These are phyloP conservation scores for Nomada lathburiana DNA, from an alignment of 2,888 invertebrate genomes.

Conservation along the genomic window DNA sequence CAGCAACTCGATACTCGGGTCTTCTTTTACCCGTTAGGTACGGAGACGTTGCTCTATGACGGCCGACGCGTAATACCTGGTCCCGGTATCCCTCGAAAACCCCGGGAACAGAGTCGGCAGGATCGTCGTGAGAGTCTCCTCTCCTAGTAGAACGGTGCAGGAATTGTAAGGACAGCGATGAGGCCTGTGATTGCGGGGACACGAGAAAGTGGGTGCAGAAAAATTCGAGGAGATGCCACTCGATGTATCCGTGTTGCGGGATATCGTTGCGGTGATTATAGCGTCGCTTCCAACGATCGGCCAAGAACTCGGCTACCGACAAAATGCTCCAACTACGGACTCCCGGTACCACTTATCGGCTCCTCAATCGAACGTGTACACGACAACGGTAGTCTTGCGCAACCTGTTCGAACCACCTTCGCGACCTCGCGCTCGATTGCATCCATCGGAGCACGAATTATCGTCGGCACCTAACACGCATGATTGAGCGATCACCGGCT, in stretches of 20 bases:
- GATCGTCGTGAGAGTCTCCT: slow-evolving; percentile 19
- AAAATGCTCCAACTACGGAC: slow-evolving; percentile 57
- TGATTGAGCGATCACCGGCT: slow-evolving; percentile 72
- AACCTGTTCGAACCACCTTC: slow-evolving; percentile 70
- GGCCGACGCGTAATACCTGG: slow-evolving; percentile 22
- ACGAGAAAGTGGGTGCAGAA: neutral
- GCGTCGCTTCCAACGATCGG: slow-evolving; percentile 25
- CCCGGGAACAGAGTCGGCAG: neutral
- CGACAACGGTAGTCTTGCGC: slow-evolving; percentile 72
- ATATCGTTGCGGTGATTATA: slow-evolving; percentile 61
- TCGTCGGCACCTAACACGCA: slow-evolving; percentile 71
- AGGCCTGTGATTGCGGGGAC: slow-evolving; percentile 37
- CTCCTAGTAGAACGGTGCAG: too few species aligned
- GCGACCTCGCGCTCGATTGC: slow-evolving; percentile 73
- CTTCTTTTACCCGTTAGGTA: slow-evolving; percentile 25
- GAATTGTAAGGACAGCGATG: neutral
- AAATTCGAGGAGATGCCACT: slow-evolving; percentile 8
- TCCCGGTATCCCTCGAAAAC: slow-evolving; percentile 4
- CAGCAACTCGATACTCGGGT: slow-evolving; percentile 41
- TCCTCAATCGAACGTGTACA: slow-evolving; percentile 63
- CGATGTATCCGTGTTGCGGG: slow-evolving; percentile 53
- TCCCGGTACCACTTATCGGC: slow-evolving; percentile 66
- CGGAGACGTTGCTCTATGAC: slow-evolving; percentile 4
- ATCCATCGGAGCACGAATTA: slow-evolving; percentile 73
- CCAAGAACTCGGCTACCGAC: slow-evolving; percentile 43